Evolutionary conservation across 2,888 invertebrate genomes (phyloP).

Genomic region (Elmis aenea): DNA sequence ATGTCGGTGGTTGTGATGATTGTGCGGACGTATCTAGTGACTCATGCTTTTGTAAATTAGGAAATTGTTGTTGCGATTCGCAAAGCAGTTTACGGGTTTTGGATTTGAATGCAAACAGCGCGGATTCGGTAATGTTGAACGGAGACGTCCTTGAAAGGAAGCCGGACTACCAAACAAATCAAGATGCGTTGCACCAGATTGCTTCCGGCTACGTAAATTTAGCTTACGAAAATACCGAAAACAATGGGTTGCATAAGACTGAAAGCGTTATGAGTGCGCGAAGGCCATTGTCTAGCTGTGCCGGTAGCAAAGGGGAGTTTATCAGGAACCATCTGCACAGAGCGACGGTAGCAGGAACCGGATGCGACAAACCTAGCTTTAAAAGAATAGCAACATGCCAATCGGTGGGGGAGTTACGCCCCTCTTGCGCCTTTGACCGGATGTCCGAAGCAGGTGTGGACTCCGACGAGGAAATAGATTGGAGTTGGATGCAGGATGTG

Average conservation of each 20-base stretch:
- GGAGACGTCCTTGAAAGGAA: too few relatives aligned
- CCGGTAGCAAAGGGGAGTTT: constrained; percentile 14
- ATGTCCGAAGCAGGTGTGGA: constrained; percentile 32
- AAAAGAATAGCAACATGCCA: constrained; percentile 7
- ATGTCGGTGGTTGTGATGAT: constrained; percentile 28
- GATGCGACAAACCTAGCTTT: constrained; percentile 17
- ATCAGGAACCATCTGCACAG: constrained; percentile 20
- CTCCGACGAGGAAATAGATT: constrained; percentile 38
- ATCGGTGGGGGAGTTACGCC: constrained; percentile 7
- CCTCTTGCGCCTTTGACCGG: constrained; percentile 21
- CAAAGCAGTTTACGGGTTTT: neutral
- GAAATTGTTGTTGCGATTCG: neutral
- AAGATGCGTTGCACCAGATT: too few relatives aligned
- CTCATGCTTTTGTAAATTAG: neutral
- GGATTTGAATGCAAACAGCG: too few relatives aligned
- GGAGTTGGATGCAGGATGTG: constrained; percentile 40
- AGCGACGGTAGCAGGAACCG: constrained; percentile 23
- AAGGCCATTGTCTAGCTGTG: constrained; percentile 11
- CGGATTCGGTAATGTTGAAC: too few relatives aligned
- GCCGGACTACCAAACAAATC: too few relatives aligned
- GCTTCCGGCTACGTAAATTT: constrained; percentile 13
- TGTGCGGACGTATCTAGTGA: neutral
- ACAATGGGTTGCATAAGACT: constrained; percentile 6
- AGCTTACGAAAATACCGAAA: constrained; percentile 16
- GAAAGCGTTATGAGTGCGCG: constrained; percentile 7